phyloP scores from a whole-genome alignment of 2,888 invertebrate genomes.

The Hedychridium roseum region DNA sequence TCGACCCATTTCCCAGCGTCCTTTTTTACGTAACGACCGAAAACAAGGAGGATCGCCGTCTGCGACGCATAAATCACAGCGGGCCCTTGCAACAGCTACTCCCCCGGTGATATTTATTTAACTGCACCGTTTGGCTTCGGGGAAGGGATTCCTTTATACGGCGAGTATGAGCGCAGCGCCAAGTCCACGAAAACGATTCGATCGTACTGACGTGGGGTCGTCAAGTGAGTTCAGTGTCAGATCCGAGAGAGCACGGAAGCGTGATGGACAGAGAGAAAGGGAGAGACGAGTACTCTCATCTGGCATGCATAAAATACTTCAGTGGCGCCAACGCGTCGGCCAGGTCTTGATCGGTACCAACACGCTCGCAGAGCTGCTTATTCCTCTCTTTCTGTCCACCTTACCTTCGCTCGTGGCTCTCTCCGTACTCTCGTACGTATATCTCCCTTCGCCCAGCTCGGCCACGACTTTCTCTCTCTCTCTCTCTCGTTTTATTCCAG shows the following conservation, averaged over 20 bases:
- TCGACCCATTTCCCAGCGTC: too few species aligned
- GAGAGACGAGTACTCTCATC: constrained; percentile 44
- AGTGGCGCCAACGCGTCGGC: constrained; percentile 47
- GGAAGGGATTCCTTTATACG: too few species aligned
- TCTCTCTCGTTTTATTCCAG: constrained; percentile 6
- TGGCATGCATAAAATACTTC: constrained; percentile 44
- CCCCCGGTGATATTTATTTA: too few species aligned
- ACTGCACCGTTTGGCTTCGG: too few species aligned
- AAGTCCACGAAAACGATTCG: constrained; percentile 33
- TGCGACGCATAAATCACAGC: too few species aligned
- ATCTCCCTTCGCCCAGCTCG: background rate
- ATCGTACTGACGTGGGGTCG: constrained; percentile 31
- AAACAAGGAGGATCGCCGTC: too few species aligned
- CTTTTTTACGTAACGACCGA: too few species aligned
- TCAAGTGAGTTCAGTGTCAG: constrained; percentile 44
- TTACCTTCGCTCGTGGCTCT: constrained; percentile 12
- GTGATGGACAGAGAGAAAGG: too few species aligned
- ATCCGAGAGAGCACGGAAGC: constrained; percentile 35
- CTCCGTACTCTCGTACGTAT: constrained; percentile 1
- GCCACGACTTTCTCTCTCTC: background rate
- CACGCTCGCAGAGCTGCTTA: constrained; percentile 14
- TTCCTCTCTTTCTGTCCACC: constrained; percentile 19
- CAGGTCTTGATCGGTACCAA: constrained; percentile 36
- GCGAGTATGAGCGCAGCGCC: too few species aligned
- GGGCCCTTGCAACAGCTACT: too few species aligned